These are phyloP conservation scores for Actenoides hombroni DNA, from an alignment of 2,113 vertebrate species.

Conservation along the genomic window DNA sequence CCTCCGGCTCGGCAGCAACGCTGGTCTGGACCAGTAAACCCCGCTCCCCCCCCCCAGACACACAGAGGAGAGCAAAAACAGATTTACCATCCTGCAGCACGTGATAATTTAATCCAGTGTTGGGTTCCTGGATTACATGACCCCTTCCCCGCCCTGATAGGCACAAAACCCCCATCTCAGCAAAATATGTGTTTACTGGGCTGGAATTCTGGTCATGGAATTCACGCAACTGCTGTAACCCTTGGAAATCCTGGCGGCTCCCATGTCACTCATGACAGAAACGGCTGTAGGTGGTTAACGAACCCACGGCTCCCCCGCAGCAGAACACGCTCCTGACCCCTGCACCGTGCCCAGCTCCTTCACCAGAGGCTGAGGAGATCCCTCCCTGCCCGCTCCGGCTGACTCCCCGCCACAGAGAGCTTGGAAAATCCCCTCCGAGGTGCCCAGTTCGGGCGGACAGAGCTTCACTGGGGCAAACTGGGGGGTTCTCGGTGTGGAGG, in stretches of 20 bases:
- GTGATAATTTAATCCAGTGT: neutral
- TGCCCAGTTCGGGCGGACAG: neutral
- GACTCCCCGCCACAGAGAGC: neutral
- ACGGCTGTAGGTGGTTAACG: neutral
- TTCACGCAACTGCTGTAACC: neutral
- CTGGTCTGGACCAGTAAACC: neutral
- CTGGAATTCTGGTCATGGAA: neutral
- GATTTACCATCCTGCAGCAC: neutral
- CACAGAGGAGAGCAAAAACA: neutral
- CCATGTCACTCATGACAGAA: neutral
- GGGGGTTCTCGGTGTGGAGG: neutral
- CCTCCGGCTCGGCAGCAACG: neutral
- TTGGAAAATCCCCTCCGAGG: neutral
- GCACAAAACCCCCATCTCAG: neutral
- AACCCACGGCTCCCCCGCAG: rapidly evolving
- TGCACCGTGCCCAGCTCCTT: neutral
- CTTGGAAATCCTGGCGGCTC: neutral
- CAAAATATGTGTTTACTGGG: rapidly evolving
- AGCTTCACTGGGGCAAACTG: neutral
- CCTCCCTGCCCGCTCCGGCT: neutral
- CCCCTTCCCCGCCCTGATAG: neutral
- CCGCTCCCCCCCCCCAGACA: neutral
- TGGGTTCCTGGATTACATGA: neutral
- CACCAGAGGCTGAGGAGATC: neutral
- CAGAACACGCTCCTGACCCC: rapidly evolving